phyloP scores from a whole-genome alignment of 1,140 invertebrate species.

The Bombyx mori region DNA sequence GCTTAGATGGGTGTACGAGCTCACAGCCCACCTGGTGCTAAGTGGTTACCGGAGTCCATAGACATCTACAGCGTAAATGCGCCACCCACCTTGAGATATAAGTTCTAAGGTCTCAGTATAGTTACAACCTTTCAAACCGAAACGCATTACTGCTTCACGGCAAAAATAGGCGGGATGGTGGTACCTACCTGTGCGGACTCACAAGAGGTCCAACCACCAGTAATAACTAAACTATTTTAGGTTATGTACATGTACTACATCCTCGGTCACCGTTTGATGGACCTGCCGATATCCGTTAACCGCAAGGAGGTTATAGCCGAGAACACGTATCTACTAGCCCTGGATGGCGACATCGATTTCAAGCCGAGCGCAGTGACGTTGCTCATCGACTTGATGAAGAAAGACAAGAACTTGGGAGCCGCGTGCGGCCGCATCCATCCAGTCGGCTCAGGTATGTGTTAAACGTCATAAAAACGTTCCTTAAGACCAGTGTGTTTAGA shows the following conservation, averaged over 20 bases:
- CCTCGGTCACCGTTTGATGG: conserved; percentile 94
- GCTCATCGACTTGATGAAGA: conserved; percentile 98
- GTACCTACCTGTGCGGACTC: too few relatives aligned
- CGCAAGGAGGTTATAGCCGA: conserved; percentile 95
- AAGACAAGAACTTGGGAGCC: conserved; percentile 96
- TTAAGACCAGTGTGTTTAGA: too few relatives aligned
- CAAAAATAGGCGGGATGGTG: too few relatives aligned
- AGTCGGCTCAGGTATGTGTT: conserved; percentile 84
- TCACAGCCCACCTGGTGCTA: too few relatives aligned
- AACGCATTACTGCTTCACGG: too few relatives aligned
- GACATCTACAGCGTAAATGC: too few relatives aligned
- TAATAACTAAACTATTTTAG: conserved; percentile 38
- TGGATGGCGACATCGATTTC: conserved; percentile 99
- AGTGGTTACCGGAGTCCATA: too few relatives aligned
- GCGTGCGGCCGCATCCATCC: conserved; percentile 99
- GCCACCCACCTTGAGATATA: too few relatives aligned
- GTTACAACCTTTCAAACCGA: too few relatives aligned
- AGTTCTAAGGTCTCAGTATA: too few relatives aligned
- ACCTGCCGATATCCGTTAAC: conserved; percentile 90
- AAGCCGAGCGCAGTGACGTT: conserved; percentile 94
- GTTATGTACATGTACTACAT: conserved; percentile 99
- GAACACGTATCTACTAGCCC: conserved; percentile 94
- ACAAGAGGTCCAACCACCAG: too few relatives aligned
- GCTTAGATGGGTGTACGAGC: too few relatives aligned
- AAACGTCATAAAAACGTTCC: not conserved